Evolutionary conservation across 2,113 vertebrate species (phyloP), one percentile per base, ranked within the genome.

Genomic region (Phyllopteryx taeniolatus): DNA sequence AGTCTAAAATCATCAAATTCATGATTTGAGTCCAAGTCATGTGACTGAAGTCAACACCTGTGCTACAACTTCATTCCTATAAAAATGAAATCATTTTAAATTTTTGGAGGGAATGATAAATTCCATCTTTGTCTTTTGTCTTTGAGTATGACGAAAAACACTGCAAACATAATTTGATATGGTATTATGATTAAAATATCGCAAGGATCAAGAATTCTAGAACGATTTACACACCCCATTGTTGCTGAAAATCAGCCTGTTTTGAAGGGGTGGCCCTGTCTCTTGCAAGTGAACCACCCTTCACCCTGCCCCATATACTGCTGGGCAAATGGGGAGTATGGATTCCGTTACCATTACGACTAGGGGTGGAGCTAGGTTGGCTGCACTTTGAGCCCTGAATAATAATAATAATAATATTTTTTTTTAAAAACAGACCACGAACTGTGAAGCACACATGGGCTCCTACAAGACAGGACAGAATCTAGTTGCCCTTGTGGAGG

Each of bases 401-500:
- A 39, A 39, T 39, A 39, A 3, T 39, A 39, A 39, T 39, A 3
- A 47, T 47, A 12, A n/a, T n/a, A n/a, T n/a, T n/a, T n/a, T n/a
- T n/a, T n/a, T 47, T 10, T 13, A 12, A 47, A 47, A 47, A 47
- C 3, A 47, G 2, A 13, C 2, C 46, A 47, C 46, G 2, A 47
- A 47, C 8, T 2, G 10, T 12, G 46, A n/a, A 56, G 8, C 11
- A 11, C 19, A 3, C 4, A 20, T 56, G 53, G 20, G 53, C 53
- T 8, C n/a, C 7, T n/a, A 56, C 20, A n/a, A 10, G 53, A 22
- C 53, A 56, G 54, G 0, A 56, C n/a, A 20, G n/a, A 20, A 9
- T 54, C 9, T 53, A 20, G n/a, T 22, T 22, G 54, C 54, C n/a
- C 54, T 22, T 56, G 54, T 56, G 20, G 54, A 56, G 73, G 77